Evolutionary conservation across 53 echinoderm and acorn worm species (phyloP).

Genomic region (Luidia sarsii): DNA sequence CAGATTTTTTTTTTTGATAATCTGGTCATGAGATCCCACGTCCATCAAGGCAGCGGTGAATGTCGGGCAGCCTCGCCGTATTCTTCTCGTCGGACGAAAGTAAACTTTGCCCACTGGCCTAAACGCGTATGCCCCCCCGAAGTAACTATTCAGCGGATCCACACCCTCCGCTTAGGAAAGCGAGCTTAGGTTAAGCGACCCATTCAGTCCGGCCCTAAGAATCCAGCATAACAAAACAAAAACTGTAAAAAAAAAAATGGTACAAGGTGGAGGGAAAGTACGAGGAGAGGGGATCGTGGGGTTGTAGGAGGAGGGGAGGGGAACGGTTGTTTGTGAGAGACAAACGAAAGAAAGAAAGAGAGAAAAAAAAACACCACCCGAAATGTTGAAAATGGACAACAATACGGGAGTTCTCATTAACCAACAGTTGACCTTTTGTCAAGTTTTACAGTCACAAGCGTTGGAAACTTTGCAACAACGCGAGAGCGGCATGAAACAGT

Average conservation of each 20-base stretch:
- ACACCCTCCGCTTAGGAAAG: conserved; percentile 52
- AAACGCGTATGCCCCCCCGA: conserved; percentile 43
- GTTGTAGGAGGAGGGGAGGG: no score
- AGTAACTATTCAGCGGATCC: conserved; percentile 44
- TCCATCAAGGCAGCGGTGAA: conserved; percentile 45
- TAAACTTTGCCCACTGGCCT: conserved; percentile 60
- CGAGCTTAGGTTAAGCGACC: conserved; percentile 56
- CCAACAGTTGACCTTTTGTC: conserved; percentile 37
- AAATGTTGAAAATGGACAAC: not conserved
- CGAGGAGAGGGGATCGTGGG: no score
- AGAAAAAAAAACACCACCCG: no score
- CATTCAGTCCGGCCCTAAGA: conserved; percentile 49
- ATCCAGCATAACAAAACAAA: conserved; percentile 51
- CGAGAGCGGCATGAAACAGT: no score
- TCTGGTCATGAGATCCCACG: conserved; percentile 39
- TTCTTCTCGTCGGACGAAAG: conserved; percentile 24
- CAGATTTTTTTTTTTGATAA: conserved; percentile 3
- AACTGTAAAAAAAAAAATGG: conserved; percentile 60
- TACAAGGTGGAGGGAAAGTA: conserved; percentile 20
- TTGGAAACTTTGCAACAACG: no score
- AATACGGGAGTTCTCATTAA: conserved; percentile 49
- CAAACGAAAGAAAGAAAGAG: no score
- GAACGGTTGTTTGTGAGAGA: no score
- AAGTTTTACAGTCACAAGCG: no score
- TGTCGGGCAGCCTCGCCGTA: not conserved